phyloP scores from a whole-genome alignment of 2,797 vertebrate species.

The Macropodus opercularis region DNA sequence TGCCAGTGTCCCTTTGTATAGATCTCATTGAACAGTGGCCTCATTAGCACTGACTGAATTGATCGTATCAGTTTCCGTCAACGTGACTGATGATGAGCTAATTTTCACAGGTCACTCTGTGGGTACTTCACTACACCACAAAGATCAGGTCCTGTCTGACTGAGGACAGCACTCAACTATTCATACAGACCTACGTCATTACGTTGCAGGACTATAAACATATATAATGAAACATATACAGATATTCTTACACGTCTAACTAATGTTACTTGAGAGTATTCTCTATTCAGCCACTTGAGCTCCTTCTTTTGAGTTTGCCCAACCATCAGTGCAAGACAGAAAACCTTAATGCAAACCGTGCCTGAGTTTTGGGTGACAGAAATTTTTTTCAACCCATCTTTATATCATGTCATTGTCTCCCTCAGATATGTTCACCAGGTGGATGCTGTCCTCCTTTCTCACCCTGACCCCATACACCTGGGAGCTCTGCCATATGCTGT shows the following conservation, averaged over 20 bases:
- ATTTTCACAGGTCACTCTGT: background rate
- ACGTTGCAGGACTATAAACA: too few relatives aligned
- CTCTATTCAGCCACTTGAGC: too few relatives aligned
- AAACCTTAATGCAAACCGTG: too few relatives aligned
- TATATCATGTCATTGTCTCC: background rate
- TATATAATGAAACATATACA: too few relatives aligned
- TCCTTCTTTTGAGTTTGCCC: too few relatives aligned
- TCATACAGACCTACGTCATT: background rate
- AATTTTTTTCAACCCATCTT: too few relatives aligned
- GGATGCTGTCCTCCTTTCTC: slow-evolving; percentile 95
- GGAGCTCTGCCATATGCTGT: slow-evolving; percentile 97
- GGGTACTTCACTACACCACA: background rate
- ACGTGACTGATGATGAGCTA: background rate
- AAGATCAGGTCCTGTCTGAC: background rate
- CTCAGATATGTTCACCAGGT: slow-evolving; percentile 94
- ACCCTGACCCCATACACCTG: slow-evolving; percentile 95
- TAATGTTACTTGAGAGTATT: too few relatives aligned
- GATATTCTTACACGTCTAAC: too few relatives aligned
- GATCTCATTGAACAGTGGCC: too few relatives aligned
- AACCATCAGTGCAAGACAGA: too few relatives aligned
- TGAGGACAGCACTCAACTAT: background rate
- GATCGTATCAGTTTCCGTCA: background rate
- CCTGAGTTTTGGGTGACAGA: too few relatives aligned
- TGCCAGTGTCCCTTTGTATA: background rate
- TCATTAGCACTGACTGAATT: background rate